phyloP scores from a whole-genome alignment of 1,140 invertebrate genomes.

The Drusus annulatus region DNA sequence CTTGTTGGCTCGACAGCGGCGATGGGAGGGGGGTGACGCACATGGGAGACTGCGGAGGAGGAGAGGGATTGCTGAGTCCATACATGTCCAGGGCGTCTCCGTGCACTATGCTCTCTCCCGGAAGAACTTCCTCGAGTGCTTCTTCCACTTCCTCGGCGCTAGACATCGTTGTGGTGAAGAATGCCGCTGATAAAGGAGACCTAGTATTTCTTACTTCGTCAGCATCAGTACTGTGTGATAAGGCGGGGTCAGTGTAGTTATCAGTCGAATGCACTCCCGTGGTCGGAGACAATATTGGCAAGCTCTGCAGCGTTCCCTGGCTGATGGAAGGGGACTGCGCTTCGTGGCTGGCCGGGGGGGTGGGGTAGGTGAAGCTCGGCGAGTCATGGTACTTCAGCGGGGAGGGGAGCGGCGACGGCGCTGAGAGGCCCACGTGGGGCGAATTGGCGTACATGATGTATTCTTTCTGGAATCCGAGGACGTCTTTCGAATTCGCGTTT shows the following conservation, averaged over 20 bases:
- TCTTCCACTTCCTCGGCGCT: constrained; percentile 88
- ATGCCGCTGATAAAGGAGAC: constrained; percentile 83
- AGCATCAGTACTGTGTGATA: constrained; percentile 63
- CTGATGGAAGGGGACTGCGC: constrained; percentile 76
- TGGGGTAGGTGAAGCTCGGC: constrained; percentile 84
- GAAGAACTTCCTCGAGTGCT: constrained; percentile 84
- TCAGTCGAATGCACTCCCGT: constrained; percentile 66
- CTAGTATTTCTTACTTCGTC: constrained; percentile 77
- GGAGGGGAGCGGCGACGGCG: constrained; percentile 77
- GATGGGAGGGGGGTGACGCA: constrained; percentile 76
- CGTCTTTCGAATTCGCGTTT: constrained; percentile 55
- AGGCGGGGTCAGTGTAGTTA: constrained; percentile 62
- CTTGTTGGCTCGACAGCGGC: constrained; percentile 72
- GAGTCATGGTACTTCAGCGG: constrained; percentile 66
- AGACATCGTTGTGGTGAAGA: constrained; percentile 89
- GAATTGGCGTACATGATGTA: constrained; percentile 68
- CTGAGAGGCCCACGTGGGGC: constrained; percentile 68
- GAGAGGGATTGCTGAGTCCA: constrained; percentile 75
- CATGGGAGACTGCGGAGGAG: constrained; percentile 74
- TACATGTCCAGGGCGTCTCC: constrained; percentile 75
- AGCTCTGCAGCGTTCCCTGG: constrained; percentile 62
- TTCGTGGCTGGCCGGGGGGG: constrained; percentile 87
- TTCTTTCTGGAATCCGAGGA: constrained; percentile 57
- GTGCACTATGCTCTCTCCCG: constrained; percentile 76
- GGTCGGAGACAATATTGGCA: constrained; percentile 67